Evolutionary conservation across 2,888 invertebrate species (phyloP), one percentile per base, ranked within the genome.

Genomic region (Drosophila planitibia): DNA sequence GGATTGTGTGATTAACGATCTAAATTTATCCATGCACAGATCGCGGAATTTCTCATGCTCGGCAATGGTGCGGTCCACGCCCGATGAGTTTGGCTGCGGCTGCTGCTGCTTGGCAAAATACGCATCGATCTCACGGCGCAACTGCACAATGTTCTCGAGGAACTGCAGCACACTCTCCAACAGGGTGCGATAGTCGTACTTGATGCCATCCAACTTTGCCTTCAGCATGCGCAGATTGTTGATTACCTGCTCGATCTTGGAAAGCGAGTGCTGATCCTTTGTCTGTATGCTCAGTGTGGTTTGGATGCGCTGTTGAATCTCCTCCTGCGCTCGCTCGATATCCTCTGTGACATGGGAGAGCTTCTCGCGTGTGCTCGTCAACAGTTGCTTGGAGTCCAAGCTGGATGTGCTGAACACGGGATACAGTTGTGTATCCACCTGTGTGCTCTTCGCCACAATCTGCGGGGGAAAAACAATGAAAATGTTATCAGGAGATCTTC

Each of bases 401-500:
- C 96, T 94, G 70, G 95, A 94, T 22, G 95, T 95, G 57, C 95
- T 96, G 79, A 97, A 95, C 57, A 96, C 95, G 30, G 97, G 97
- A 94, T 97, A 97, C 69, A 97, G 93, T 88, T 96, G 96, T 57
- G 95, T 95, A 90, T 96, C 96, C 86, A 96, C 94, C 92, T 96
- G 95, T 5, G 95, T 95, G 81, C 95, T 95, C 94, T 95, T 95
- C 81, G 95, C 95, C 77, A 96, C 94, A 30, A 95, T 95, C 96
- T 96, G 44, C n/a, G 4, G 16, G 7, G 1, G 14, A 10, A 33
- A 22, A 47, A 5, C 1, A 87, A 28, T 3, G n/a, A 30, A 41
- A n/a, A 33, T 19, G 9, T 33, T 3, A 39, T 0, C 3, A 6
- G 32, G 10, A 28, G 14, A 30, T 16, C 28, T 28, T 25, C 4